phyloP scores from a whole-genome alignment of 2,113 vertebrate genomes.

The Cynocephalus volans region DNA sequence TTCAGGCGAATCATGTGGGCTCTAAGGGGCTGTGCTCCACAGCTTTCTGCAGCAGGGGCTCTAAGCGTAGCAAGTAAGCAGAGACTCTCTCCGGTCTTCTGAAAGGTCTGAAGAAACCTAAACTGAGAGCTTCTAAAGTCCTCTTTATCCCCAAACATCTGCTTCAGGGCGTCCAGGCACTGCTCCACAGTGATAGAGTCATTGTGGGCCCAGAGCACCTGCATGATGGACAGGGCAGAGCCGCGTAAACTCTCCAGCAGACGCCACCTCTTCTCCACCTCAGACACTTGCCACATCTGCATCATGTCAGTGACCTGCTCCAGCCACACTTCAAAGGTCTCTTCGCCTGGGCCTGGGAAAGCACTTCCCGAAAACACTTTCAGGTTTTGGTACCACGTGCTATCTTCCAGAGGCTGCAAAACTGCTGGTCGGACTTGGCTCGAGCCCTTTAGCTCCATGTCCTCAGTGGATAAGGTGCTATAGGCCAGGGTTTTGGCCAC shows the following conservation, averaged over 20 bases:
- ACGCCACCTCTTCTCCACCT: conserved; percentile 42
- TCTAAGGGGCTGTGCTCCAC: not conserved
- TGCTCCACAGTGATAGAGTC: not conserved
- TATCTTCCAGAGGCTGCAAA: not conserved
- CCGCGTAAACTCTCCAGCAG: conserved; percentile 51
- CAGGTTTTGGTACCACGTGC: conserved; percentile 58
- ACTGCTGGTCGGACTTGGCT: accelerated
- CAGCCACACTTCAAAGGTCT: conserved; percentile 64
- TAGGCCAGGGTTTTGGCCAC: not conserved
- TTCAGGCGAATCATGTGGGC: not conserved
- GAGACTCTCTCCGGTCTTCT: conserved; percentile 21
- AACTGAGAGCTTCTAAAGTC: not conserved
- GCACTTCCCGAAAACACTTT: conserved; percentile 39
- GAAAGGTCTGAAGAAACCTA: not conserved
- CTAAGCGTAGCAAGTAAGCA: conserved; percentile 26
- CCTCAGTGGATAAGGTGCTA: accelerated
- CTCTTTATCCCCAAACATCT: conserved; percentile 58
- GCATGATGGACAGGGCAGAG: not conserved
- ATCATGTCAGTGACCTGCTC: conserved; percentile 66
- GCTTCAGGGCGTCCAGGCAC: conserved; percentile 62
- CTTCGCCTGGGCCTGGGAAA: not conserved
- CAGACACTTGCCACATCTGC: conserved; percentile 57
- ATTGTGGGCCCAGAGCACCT: not conserved
- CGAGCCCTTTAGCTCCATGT: accelerated
- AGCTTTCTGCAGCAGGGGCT: conserved; percentile 64